Evolutionary conservation across 2,888 invertebrate species (phyloP).

Genomic region (Cephus pygmeus): DNA sequence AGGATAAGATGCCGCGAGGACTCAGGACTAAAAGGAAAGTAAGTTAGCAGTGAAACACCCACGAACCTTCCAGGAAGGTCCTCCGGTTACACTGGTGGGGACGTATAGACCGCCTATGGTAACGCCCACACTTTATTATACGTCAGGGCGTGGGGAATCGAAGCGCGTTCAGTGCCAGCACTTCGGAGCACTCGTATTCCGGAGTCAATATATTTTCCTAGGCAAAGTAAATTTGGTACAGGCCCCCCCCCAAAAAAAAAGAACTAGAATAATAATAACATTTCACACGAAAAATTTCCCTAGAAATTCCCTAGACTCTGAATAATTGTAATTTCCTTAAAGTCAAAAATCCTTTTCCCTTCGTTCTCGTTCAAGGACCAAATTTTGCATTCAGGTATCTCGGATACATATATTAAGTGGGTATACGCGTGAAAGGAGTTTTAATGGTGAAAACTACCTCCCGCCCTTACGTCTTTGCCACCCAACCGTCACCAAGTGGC

Average conservation of each 20-base stretch:
- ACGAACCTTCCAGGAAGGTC: conserved; percentile 16
- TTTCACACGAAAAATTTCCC: too few relatives aligned
- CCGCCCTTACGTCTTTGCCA: not conserved
- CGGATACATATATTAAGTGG: not conserved
- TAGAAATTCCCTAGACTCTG: not conserved
- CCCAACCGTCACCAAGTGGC: not conserved
- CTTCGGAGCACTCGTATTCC: not conserved
- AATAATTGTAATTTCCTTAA: not conserved
- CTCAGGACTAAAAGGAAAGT: conserved; percentile 2
- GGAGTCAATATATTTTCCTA: not conserved
- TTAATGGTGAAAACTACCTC: not conserved
- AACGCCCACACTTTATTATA: conserved; percentile 45
- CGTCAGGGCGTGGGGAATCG: conserved; percentile 21
- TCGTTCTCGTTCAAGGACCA: not conserved
- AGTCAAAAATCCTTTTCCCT: not conserved
- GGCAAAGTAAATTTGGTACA: too few relatives aligned
- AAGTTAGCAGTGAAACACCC: conserved; percentile 31
- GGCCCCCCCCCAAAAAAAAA: accelerated
- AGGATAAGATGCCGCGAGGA: not conserved
- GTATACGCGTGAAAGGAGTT: not conserved
- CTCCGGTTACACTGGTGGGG: conserved; percentile 38
- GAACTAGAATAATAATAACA: too few relatives aligned
- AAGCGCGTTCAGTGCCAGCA: not conserved
- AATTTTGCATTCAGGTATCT: not conserved
- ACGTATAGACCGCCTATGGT: conserved; percentile 40